Percentiles rank a stretch among this genome's conserved stretches.
phyloP scores from a whole-genome alignment of 2,888 invertebrate genomes.

The Acrobasis suavella region DNA sequence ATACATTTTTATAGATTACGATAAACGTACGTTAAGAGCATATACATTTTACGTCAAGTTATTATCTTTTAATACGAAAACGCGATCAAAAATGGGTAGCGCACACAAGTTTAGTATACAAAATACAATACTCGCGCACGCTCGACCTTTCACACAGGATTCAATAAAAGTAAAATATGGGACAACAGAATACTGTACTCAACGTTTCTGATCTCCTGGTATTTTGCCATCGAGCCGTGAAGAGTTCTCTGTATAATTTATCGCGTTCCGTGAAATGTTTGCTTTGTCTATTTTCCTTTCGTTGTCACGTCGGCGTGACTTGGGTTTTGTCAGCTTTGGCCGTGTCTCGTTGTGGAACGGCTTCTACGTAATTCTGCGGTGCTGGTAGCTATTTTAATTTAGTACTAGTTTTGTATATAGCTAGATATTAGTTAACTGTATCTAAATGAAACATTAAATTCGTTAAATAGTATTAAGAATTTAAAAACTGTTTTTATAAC shows the following conservation, averaged over 20 bases:
- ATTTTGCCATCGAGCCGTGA: constrained; percentile 25
- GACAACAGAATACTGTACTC: constrained; percentile 42
- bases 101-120: no score
- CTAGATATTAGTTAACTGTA: no score
- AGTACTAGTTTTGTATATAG: no score
- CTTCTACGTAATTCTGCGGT: constrained; percentile 7
- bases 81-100: neutral
- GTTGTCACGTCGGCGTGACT: constrained; percentile 14
- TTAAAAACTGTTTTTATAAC: no score
- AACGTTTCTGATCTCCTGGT: constrained; percentile 43
- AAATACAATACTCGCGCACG: neutral
- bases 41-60: no score
- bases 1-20: no score
- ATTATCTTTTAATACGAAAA: no score
- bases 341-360: constrained; percentile 5
- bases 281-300: constrained; percentile 12
- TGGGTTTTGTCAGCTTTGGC: constrained; percentile 13
- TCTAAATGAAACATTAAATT: no score
- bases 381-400: neutral
- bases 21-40: no score
- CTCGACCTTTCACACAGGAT: constrained; percentile 45
- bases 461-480: no score
- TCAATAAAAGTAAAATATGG: constrained; percentile 61
- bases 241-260: constrained; percentile 11
- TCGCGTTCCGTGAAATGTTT: constrained; percentile 10